phyloP scores from a whole-genome alignment of 2,113 vertebrate genomes.

The Zingel zingel region DNA sequence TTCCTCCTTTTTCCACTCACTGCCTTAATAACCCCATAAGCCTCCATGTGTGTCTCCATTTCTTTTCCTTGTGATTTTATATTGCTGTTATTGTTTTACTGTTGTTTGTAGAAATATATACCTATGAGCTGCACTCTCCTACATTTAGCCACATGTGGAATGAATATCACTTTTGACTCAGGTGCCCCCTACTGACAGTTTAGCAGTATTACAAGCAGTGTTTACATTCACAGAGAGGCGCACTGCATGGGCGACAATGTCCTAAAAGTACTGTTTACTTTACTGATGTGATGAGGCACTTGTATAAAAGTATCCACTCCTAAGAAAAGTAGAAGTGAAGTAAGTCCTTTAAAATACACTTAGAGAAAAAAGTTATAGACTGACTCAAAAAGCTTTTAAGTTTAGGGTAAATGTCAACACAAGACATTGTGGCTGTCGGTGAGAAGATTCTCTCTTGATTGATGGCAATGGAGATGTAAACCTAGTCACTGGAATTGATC shows the following conservation, averaged over 20 bases:
- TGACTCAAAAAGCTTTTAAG: background rate
- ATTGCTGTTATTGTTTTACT: background rate
- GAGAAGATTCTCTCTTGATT: background rate
- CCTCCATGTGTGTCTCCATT: background rate
- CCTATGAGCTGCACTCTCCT: background rate
- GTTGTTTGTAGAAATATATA: background rate
- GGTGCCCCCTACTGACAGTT: constrained; percentile 58
- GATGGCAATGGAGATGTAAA: background rate
- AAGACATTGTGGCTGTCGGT: background rate
- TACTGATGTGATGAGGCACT: background rate
- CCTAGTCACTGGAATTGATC: background rate
- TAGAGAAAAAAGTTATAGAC: background rate
- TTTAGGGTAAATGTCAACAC: background rate
- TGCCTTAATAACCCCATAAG: background rate
- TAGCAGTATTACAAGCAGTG: background rate
- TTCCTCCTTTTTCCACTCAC: background rate
- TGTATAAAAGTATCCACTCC: background rate
- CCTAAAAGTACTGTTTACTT: background rate
- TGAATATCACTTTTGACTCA: constrained; percentile 21
- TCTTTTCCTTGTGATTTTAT: background rate
- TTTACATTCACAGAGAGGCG: background rate
- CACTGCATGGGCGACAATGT: background rate
- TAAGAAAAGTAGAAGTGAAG: background rate
- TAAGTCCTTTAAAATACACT: background rate
- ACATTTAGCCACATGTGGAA: too few species aligned